These are phyloP conservation scores for Clarias magur DNA, from an alignment of 2,113 vertebrate genomes.

Conservation along the genomic window DNA sequence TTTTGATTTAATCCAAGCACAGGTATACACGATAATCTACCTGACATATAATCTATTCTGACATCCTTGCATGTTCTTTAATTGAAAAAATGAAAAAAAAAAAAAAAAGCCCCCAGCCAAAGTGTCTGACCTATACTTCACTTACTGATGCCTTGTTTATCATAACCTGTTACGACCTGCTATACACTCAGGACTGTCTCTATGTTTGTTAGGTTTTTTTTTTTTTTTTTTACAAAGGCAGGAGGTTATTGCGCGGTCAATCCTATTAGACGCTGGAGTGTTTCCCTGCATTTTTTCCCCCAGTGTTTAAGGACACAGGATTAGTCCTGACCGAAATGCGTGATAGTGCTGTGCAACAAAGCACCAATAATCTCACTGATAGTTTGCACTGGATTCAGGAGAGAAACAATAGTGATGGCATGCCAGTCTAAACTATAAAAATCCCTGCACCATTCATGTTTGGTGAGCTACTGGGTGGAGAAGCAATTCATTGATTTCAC, in stretches of 20 bases:
- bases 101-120: conserved; percentile 49
- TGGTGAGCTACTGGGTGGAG: conserved; percentile 32
- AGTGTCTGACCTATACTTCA: conserved; percentile 54
- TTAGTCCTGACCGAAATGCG: conserved; percentile 51
- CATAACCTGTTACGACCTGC: conserved; percentile 61
- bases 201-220: neutral
- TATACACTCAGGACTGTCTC: conserved; percentile 53
- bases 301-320: conserved; percentile 46
- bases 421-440: conserved; percentile 47
- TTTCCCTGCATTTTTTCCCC: conserved; percentile 26
- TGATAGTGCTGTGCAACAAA: conserved; percentile 24
- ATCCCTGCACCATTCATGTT: conserved; percentile 47
- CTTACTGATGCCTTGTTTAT: conserved; percentile 58
- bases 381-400: conserved; percentile 45
- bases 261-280: conserved; percentile 63
- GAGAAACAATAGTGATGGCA: conserved; percentile 50
- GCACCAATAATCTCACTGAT: conserved; percentile 27
- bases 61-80: neutral
- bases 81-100: too few species aligned
- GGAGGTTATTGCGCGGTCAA: conserved; percentile 60
- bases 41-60: neutral
- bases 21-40: neutral
- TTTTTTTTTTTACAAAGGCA: conserved; percentile 58
- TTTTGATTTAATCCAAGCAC: too few species aligned
- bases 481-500: conserved; percentile 40